Conservation (phyloP, 2,797 vertebrate species). For the Malacoraja senta region DNA sequence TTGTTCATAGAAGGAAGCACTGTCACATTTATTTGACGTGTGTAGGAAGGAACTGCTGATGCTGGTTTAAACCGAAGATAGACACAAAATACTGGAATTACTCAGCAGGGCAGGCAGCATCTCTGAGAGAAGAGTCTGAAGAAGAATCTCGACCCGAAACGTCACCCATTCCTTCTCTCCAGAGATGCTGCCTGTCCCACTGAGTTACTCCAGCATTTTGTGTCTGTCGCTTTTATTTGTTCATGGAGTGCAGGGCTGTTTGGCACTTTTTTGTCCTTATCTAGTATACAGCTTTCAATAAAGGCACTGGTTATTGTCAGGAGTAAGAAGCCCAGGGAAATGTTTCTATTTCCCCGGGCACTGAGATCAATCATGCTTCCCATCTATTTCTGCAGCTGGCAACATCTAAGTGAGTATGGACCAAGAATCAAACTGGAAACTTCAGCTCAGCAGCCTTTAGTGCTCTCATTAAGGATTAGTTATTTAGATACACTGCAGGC, state of each 20-base stretch:
- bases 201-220: too few relatives aligned
- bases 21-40: not conserved
- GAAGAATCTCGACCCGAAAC: too few relatives aligned
- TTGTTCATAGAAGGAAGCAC: not conserved
- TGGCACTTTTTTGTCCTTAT: not conserved
- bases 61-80: too few relatives aligned
- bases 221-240: not conserved
- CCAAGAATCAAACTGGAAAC: not conserved
- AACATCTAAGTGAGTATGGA: not conserved
- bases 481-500: not conserved
- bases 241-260: not conserved
- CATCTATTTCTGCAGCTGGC: not conserved
- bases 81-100: too few relatives aligned
- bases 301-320: not conserved
- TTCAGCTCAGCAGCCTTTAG: not conserved
- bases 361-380: not conserved
- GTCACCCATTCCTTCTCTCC: too few relatives aligned
- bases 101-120: too few relatives aligned
- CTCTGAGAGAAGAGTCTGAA: too few relatives aligned
- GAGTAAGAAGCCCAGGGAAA: not conserved
- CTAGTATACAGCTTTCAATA: not conserved
- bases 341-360: not conserved
- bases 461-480: not conserved
- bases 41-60: too few relatives aligned
- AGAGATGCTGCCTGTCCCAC: too few relatives aligned